Evolutionary conservation across 2,797 vertebrate genomes (phyloP), one percentile per base, ranked within the genome.

Genomic region (Cirrhinus molitorella): DNA sequence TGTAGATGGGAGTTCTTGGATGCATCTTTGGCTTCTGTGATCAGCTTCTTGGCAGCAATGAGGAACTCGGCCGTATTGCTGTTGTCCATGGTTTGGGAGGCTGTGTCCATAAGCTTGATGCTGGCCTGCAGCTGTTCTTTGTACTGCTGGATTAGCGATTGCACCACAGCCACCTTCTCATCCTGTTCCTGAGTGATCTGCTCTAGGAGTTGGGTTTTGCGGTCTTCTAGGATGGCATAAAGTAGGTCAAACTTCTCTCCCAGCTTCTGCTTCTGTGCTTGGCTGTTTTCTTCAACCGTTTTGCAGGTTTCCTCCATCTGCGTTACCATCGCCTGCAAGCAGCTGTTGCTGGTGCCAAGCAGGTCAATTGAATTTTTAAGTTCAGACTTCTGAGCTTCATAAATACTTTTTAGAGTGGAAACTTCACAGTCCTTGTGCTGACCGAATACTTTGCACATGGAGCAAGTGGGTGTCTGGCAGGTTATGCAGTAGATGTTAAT

Each of bases 401-500:
- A 97, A 87, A 96, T 5, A 0, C 76, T 89, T 83, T 95, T 88
- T 63, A 98, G 92, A 0, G 96, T 96, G 12, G 96, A 94, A 7
- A 98, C 97, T 87, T 97, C 94, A 0, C 97, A 97, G 92, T 97
- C 96, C 88, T 96, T 94, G 94, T 97, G 97, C 76, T 93, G 91
- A 0, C 97, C 97, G 0, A 98, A 98, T 61, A 98, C 97, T 75
- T 98, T 98, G 94, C 97, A 98, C 96, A 98, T 96, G 89, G 97
- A 98, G 91, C 97, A 98, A 0, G 96, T 97, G 83, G 97, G 96
- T 1, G 92, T 93, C 91, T 97, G 95, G 1, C 96, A 97, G 53
- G 93, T 96, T 63, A 97, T 63, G 34, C 97, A 98, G 89, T 96
- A 98, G 93, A 98, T 97, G 92, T 98, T 98, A 93, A 98, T 97